These are phyloP conservation scores for Ellobium chinense DNA, from an alignment of 2,888 invertebrate genomes.

Conservation along the genomic window DNA sequence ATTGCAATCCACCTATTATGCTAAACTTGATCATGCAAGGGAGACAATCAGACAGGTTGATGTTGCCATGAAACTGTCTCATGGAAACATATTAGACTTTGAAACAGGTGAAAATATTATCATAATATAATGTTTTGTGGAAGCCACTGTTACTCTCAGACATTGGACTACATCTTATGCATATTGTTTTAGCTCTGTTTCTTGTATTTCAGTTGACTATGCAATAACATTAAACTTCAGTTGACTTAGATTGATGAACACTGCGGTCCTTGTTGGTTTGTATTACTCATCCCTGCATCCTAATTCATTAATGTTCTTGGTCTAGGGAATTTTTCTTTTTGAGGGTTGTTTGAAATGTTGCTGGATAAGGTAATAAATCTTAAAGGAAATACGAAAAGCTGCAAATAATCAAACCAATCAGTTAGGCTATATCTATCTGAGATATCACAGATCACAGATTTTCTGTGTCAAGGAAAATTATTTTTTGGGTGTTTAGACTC, in stretches of 20 bases:
- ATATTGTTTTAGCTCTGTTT: slow-evolving; percentile 39
- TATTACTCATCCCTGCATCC: neutral
- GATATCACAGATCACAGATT: too few relatives aligned
- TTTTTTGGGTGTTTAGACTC: too few relatives aligned
- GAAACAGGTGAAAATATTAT: neutral
- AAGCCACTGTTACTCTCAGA: slow-evolving; percentile 12
- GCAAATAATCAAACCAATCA: too few relatives aligned
- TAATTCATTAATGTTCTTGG: neutral
- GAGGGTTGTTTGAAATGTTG: too few relatives aligned
- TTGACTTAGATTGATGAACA: slow-evolving; percentile 34
- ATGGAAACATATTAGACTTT: neutral
- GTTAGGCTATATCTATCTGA: too few relatives aligned
- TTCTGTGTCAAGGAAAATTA: too few relatives aligned
- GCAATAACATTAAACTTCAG: slow-evolving; percentile 41
- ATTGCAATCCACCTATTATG: neutral
- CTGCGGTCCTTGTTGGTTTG: too few relatives aligned
- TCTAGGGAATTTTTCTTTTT: too few relatives aligned
- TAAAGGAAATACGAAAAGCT: too few relatives aligned
- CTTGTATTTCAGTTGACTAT: slow-evolving; percentile 40
- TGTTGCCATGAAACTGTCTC: slow-evolving; percentile 11
- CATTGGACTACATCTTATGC: slow-evolving; percentile 30
- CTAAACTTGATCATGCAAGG: neutral
- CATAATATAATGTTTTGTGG: neutral
- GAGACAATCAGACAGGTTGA: neutral
- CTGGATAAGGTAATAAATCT: too few relatives aligned